Evolutionary conservation across 2,888 invertebrate species (phyloP).

Genomic region (Dryomyza anilis): DNA sequence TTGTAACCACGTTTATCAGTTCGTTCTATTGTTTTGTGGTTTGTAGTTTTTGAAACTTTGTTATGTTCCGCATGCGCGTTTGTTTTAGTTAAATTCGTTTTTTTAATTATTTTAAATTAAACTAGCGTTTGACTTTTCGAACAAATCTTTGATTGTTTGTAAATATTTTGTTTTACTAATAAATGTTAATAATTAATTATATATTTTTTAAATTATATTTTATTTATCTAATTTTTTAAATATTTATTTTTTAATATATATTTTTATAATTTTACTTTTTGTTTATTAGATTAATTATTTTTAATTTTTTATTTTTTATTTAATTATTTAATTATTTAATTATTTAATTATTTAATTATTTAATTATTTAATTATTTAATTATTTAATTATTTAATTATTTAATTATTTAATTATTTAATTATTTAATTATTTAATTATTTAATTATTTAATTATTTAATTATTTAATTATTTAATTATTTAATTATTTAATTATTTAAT

Average conservation of each 20-base stretch:
- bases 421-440: slow-evolving; percentile 9
- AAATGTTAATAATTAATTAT: not conserved
- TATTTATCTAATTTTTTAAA: not conserved
- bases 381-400: not conserved
- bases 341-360: not conserved
- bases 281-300: not conserved
- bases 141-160: slow-evolving; percentile 9
- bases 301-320: not conserved
- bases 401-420: slow-evolving; percentile 1
- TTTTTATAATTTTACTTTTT: slow-evolving; percentile 1
- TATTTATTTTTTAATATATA: not conserved
- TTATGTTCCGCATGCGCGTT: slow-evolving; percentile 1
- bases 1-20: not conserved
- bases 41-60: not conserved
- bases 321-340: not conserved
- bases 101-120: not conserved
- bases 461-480: not conserved
- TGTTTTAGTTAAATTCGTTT: not conserved
- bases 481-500: not conserved
- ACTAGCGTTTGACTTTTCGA: slow-evolving; percentile 9
- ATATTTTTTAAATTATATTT: not conserved
- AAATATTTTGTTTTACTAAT: no score
- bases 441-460: not conserved
- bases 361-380: no score
- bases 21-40: not conserved